These are phyloP conservation scores for Drosophila anomalata DNA, from an alignment of 2,888 invertebrate species.

Conservation along the genomic window DNA sequence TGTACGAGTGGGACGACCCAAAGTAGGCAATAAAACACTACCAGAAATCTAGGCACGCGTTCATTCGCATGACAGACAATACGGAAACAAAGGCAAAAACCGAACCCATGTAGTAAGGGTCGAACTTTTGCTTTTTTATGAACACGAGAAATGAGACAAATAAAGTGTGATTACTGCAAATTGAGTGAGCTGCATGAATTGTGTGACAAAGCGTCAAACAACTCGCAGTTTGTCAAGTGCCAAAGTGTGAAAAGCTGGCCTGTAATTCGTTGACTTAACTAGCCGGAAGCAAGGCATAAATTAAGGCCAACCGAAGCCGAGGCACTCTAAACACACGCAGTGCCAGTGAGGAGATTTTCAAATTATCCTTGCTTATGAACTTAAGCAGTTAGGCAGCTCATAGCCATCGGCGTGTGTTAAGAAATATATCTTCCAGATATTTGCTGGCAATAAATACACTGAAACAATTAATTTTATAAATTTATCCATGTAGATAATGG, in stretches of 20 bases:
- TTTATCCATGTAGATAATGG: too few relatives aligned
- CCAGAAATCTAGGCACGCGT: constrained; percentile 69
- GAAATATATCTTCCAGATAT: neutral
- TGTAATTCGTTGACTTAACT: constrained; percentile 12
- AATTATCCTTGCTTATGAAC: constrained; percentile 16
- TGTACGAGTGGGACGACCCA: constrained; percentile 41
- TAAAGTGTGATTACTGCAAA: constrained; percentile 77
- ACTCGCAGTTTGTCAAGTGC: constrained; percentile 9
- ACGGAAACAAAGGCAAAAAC: constrained; percentile 33
- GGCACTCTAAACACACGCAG: neutral
- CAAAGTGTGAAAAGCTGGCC: constrained; percentile 17
- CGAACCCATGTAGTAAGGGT: constrained; percentile 21
- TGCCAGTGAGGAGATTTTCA: constrained; percentile 13
- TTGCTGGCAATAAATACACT: neutral
- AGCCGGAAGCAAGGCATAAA: constrained; percentile 4
- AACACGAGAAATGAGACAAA: constrained; percentile 72
- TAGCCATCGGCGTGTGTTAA: neutral
- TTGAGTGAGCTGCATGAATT: constrained; percentile 66
- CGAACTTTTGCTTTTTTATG: constrained; percentile 51
- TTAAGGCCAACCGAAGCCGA: constrained; percentile 7
- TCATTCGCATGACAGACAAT: constrained; percentile 61
- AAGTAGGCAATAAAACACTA: constrained; percentile 77
- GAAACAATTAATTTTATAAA: neutral
- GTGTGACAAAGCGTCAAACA: constrained; percentile 44
- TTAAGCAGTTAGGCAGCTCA: constrained; percentile 9